Base-by-base conservation (phyloP, 2,797 vertebrate genomes). In the Dipus sagitta region DNA sequence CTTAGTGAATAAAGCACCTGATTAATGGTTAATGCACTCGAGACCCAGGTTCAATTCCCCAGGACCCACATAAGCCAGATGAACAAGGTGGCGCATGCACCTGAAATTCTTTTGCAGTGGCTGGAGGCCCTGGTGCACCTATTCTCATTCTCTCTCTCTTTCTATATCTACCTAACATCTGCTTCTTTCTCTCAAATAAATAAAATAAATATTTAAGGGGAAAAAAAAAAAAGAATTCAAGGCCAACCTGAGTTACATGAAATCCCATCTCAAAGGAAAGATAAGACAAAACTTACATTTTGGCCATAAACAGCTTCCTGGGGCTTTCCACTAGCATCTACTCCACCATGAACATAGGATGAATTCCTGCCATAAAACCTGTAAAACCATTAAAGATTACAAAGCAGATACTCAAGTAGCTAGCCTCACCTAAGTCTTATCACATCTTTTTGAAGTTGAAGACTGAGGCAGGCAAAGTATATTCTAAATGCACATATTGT, bases 301-400 rank as follows among this genome's bases (percentile, higher is more conserved):
- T 99, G 99, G 64, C 99, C 99, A 52, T 99, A 99, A 18, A 99
- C 99, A 0, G 99, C 99, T 97, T 99, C 99, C 26, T 99, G 99
- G 0, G 99, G 98, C 94, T 99, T 99, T 67, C 99, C 99, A 97
- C 97, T 99, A 84, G 99, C 98, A 96, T 99, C 99, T 94, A 99
- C 98, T 95, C 99, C 99, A 71, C 99, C 99, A 81, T 99, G 99
- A 95, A 99, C 99, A 6, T 99, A 99, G 18, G 99, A 99, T 92
- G 99, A 99, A 98, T 99, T 99, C 96, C 99, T 99, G 90, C 99
- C 99, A 95, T 99, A 99, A 98, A 99, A 99, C 98, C 99, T 99
- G 91, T 67, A 94, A 96, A 95, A 93, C 0, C 67, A 94, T 71
- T 85, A 10, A 70, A 30, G 90, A 86, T 96, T 75, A 96, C n/a